Evolutionary conservation across 2,888 invertebrate species (phyloP).

Genomic region (Chalcosyrphus nemorum): DNA sequence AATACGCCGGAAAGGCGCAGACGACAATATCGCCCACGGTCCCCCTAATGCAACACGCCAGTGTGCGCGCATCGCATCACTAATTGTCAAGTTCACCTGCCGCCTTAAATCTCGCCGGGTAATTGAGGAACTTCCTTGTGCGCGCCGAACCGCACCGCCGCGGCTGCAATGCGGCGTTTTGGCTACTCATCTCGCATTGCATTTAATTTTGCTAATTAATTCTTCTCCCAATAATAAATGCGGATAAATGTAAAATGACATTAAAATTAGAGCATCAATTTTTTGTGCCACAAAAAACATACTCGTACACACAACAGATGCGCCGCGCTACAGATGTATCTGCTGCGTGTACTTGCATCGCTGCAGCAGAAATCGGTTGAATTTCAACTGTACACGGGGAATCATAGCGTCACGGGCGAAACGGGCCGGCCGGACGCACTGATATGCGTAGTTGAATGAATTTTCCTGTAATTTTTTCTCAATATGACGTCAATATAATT

Average conservation of each 20-base stretch:
- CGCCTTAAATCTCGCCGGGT: constrained; percentile 65
- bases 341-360: constrained; percentile 18
- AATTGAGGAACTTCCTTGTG: constrained; percentile 72
- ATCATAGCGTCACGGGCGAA: neutral
- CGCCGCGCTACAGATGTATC: constrained; percentile 1
- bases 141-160: constrained; percentile 35
- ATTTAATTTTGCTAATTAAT: constrained; percentile 69
- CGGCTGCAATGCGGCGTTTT: neutral
- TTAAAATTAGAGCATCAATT: constrained; percentile 65
- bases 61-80: constrained; percentile 51
- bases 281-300: constrained; percentile 40
- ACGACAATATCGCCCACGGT: constrained; percentile 51
- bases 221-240: constrained; percentile 66
- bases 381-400: constrained; percentile 8
- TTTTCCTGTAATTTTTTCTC: constrained; percentile 65
- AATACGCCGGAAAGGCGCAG: constrained; percentile 40
- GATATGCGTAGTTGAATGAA: constrained; percentile 41
- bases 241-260: constrained; percentile 70
- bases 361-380: constrained; percentile 43
- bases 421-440: neutral
- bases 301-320: constrained; percentile 27
- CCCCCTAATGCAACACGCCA: constrained; percentile 41
- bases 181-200: constrained; percentile 41
- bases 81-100: constrained; percentile 73
- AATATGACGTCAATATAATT: constrained; percentile 66